Base-by-base conservation (phyloP, 2,797 vertebrate genomes). In the Chanos chanos region DNA sequence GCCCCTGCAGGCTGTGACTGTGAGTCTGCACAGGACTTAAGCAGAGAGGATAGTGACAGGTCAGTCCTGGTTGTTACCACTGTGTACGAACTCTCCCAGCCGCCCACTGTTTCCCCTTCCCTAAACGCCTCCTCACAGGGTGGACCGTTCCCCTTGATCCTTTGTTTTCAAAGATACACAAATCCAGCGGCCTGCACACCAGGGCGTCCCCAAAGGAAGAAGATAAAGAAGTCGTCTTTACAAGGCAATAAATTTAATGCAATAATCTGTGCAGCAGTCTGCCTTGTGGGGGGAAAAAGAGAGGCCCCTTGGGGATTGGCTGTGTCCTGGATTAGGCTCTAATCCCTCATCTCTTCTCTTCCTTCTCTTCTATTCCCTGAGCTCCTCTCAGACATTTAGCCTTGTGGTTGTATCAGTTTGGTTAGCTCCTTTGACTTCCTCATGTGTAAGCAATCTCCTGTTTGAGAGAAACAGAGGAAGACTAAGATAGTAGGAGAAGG, bases 291-390 rank as follows among this genome's bases (percentile, higher is more conserved):
- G 21, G 61, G 58, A 19, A 70, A 69, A 74, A 31, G 47, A 28
- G 24, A 36, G 39, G 25, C 56, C 74, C 58, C 7, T 71, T 73
- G 70, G 76, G 68, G 58, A 70, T 56, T 65, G 72, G 52, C 59
- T 66, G 6, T 79, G 81, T 77, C 74, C 71, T 68, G 71, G 84
- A 85, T 89, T 84, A 88, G 79, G 68, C 58, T 65, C 49, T 87
- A 87, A 89, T 85, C 76, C 77, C 65, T 77, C 61, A 61, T 79
- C 70, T 67, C 60, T 71, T 55, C 70, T 15, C 27, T 64, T 62
- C 64, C 59, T 12, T 57, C 53, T 53, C 48, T 63, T 59, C 51
- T 52, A 47, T 51, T 36, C 51, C 21, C 41, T 33, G 36, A 28
- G 25, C 15, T 64, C 60, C 31, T 18, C 18, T 68, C 37, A 63